Evolutionary conservation across 2,113 vertebrate species (phyloP), one percentile per base, ranked within the genome.

Genomic region (Tiliqua scincoides): DNA sequence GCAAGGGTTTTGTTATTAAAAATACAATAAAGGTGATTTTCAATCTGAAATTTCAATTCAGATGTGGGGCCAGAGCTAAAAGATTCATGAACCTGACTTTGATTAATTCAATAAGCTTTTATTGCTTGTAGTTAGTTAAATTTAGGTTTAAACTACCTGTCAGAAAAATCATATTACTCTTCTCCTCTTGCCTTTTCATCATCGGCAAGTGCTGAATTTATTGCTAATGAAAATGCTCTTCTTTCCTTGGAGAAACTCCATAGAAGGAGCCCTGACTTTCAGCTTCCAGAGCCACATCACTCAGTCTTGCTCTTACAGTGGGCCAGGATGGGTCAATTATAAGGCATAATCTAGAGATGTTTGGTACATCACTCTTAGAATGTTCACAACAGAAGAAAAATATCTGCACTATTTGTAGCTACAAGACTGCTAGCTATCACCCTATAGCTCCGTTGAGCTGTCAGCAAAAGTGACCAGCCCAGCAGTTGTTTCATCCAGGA

Each of bases 21-120:
- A 89, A 9, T 89, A 43, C 35, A 90, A 88, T 74, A 83, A 91
- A 78, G 23, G 87, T 71, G 83, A 65, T 40, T 89, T 68, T 88
- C 82, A 88, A 89, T 25, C 14, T 89, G 87, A 85, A 91, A 85
- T 87, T 88, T 89, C 52, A 74, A n/a, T 62, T 61, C 54, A 89
- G 87, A 91, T 82, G 25, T 83, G 25, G 54, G 59, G 73, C 83
- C 84, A 63, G 40, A 81, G 84, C 84, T 92, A 88, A 92, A 93
- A 94, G 77, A 93, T 91, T 92, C 75, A 89, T 89, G 81, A 89
- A 72, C 48, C 86, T 87, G 73, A 89, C 57, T 91, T 87, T 86
- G 73, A 86, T 91, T 91, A 89, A 87, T 87, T 94, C 76, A 78
- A 72, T 88, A 84, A 35, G 43, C 52, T 75, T 92, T 92, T 89